phyloP scores from a whole-genome alignment of 2,797 vertebrate species.

The Huso huso region DNA sequence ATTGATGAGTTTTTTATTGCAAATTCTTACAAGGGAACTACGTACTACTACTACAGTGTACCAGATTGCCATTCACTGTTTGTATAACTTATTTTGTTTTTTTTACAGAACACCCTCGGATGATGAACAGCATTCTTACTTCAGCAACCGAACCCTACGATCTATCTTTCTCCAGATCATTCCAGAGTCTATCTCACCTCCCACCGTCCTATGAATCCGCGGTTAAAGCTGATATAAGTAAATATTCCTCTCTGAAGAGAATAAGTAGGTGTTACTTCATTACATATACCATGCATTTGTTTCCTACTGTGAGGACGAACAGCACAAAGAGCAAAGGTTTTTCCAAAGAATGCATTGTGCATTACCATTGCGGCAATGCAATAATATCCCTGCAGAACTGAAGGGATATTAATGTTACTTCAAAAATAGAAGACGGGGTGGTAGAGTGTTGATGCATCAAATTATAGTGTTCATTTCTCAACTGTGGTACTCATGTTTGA shows the following conservation, averaged over 20 bases:
- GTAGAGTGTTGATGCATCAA: neutral
- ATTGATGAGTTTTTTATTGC: too few relatives aligned
- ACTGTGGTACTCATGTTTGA: too few relatives aligned
- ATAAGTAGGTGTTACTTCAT: slow-evolving; percentile 82
- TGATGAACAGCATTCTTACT: slow-evolving; percentile 85
- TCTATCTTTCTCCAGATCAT: slow-evolving; percentile 95
- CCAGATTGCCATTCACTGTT: too few relatives aligned
- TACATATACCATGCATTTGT: slow-evolving; percentile 27
- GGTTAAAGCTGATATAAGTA: slow-evolving; percentile 87
- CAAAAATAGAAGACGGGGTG: neutral
- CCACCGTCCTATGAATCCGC: slow-evolving; percentile 94
- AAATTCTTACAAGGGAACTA: too few relatives aligned
- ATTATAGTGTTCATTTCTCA: neutral
- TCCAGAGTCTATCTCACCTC: slow-evolving; percentile 95
- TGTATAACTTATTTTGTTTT: too few relatives aligned
- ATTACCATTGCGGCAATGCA: neutral
- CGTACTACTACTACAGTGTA: too few relatives aligned
- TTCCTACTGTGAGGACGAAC: slow-evolving; percentile 19
- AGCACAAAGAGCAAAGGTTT: slow-evolving; percentile 23
- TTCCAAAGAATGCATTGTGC: neutral
- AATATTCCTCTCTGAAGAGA: slow-evolving; percentile 95
- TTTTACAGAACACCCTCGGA: slow-evolving; percentile 78
- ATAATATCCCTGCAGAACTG: neutral
- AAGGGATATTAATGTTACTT: neutral
- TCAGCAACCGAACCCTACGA: slow-evolving; percentile 98